phyloP scores from a whole-genome alignment of 35 echinoderm and acorn worm species.

The Strongylocentrotus purpuratus region DNA sequence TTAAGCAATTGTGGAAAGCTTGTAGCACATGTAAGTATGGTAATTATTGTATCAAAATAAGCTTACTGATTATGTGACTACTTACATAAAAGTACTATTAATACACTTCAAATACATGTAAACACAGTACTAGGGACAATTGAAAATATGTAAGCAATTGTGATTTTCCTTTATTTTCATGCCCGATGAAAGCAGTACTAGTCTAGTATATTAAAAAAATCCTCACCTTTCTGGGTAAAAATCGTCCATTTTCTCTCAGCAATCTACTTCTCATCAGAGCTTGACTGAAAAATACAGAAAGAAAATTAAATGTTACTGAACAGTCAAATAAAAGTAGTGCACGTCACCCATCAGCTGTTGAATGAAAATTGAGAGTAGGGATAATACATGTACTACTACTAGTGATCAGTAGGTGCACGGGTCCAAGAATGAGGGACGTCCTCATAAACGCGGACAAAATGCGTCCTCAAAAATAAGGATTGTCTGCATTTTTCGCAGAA shows the following conservation, averaged over 20 bases:
- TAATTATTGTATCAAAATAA: neutral
- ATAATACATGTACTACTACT: too few relatives aligned
- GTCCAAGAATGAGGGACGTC: too few relatives aligned
- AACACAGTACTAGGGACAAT: neutral
- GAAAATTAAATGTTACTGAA: constrained; percentile 1
- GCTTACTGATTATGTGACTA: neutral
- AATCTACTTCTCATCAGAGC: constrained; percentile 91
- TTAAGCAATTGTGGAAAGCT: neutral
- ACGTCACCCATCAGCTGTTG: too few relatives aligned
- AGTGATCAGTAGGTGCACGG: too few relatives aligned
- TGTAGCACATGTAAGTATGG: neutral
- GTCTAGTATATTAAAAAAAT: neutral
- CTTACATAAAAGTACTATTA: neutral
- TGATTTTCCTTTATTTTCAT: too few relatives aligned
- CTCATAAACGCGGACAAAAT: too few relatives aligned
- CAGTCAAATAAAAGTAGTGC: neutral
- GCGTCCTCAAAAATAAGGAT: too few relatives aligned
- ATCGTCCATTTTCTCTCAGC: constrained; percentile 97
- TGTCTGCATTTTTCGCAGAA: too few relatives aligned
- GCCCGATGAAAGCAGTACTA: neutral
- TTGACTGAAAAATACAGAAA: constrained; percentile 73
- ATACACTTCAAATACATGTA: neutral
- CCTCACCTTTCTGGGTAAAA: constrained; percentile 86
- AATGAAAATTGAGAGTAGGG: too few relatives aligned
- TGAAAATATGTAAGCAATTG: neutral